These are phyloP conservation scores for Drosophila willistoni DNA, from an alignment of 1,140 invertebrate species.

Conservation along the genomic window DNA sequence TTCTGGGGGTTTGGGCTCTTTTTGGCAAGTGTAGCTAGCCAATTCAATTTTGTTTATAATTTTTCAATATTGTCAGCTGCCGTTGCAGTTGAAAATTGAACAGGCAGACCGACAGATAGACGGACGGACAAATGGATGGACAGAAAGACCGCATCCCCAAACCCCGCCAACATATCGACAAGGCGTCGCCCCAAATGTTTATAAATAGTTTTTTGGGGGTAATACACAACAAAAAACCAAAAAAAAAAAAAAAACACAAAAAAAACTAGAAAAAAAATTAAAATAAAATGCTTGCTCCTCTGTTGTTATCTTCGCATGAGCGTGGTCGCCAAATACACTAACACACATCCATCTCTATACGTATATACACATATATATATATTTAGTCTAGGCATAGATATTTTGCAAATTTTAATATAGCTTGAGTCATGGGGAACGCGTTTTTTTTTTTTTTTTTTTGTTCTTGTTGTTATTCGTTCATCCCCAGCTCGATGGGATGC, in stretches of 20 bases:
- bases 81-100: constrained; percentile 18
- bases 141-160: constrained; percentile 20
- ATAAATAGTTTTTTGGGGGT: constrained; percentile 66
- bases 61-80: constrained; percentile 71
- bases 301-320: constrained; percentile 18
- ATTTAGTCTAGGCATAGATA: background rate
- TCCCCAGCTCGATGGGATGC: constrained; percentile 25
- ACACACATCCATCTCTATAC: background rate
- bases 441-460: constrained; percentile 11
- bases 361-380: background rate
- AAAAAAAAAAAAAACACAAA: constrained; percentile 13
- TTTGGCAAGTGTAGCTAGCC: constrained; percentile 50
- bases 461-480: background rate
- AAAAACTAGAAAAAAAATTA: background rate
- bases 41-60: constrained; percentile 73
- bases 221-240: constrained; percentile 39
- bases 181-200: constrained; percentile 75
- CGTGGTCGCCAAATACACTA: constrained; percentile 15
- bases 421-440: constrained; percentile 68
- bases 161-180: constrained; percentile 61
- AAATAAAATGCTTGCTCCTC: constrained; percentile 15
- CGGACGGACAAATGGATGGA: constrained; percentile 1
- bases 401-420: constrained; percentile 22
- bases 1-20: constrained; percentile 14
- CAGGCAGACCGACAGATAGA: constrained; percentile 4